These are phyloP conservation scores for Scaptomyza polygonia DNA, from an alignment of 2,888 invertebrate species.

Conservation along the genomic window DNA sequence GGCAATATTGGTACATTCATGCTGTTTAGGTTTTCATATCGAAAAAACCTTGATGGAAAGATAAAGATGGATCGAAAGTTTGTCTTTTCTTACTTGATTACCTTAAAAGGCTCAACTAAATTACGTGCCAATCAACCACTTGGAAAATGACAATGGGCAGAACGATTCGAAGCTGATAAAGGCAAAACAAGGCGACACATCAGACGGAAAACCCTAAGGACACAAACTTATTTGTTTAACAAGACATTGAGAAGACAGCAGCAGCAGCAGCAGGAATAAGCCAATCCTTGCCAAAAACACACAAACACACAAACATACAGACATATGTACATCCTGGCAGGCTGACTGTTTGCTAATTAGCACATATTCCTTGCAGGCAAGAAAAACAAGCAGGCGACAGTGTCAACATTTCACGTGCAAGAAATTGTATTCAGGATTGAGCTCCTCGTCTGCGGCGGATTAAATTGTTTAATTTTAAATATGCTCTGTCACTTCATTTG, in stretches of 20 bases:
- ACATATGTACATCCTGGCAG: conserved; percentile 21
- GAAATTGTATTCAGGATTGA: background rate
- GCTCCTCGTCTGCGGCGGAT: conserved; percentile 69
- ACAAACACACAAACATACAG: conserved; percentile 11
- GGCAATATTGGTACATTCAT: background rate
- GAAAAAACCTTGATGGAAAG: background rate
- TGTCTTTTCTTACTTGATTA: conserved; percentile 8
- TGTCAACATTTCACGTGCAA: conserved; percentile 77
- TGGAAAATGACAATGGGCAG: conserved; percentile 70
- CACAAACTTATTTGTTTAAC: conserved; percentile 72
- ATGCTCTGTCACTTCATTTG: conserved; percentile 81
- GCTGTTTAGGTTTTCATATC: background rate
- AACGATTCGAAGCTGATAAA: conserved; percentile 57
- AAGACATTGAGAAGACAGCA: conserved; percentile 34
- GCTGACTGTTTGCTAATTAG: conserved; percentile 77
- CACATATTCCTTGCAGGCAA: conserved; percentile 75
- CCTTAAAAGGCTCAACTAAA: conserved; percentile 54
- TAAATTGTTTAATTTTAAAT: conserved; percentile 81
- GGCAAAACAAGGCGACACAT: conserved; percentile 55
- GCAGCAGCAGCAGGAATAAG: conserved; percentile 43
- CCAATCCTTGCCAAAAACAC: conserved; percentile 54
- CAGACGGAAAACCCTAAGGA: conserved; percentile 40
- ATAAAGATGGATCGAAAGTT: background rate
- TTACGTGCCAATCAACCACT: conserved; percentile 80
- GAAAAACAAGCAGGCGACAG: conserved; percentile 73